Evolutionary conservation across 92 coral and sea anemone species (phyloP), one percentile per base, ranked within the genome.

Genomic region (Umimayanthus chanpuru): DNA sequence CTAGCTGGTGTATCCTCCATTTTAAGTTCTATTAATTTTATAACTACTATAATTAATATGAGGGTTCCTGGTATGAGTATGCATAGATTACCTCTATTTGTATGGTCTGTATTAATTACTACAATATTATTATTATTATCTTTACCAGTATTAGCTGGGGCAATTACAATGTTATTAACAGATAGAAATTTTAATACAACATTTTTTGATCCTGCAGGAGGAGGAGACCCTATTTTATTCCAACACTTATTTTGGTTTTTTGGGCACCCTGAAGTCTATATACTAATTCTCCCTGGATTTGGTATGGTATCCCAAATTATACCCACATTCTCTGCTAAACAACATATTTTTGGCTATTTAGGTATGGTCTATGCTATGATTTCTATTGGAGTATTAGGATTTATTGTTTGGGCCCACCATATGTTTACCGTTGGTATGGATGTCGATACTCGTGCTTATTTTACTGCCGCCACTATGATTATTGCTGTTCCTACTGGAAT

Each of bases 341-440:
- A 82, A 82, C 86, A 82, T 53, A 82, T 82, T 53, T 82, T 82
- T 49, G 55, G 55, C 55, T 49, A 49, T 49, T 49, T 49, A 49
- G 55, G 55, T 49, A 49, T 49, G 55, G 55, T 49, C 55, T 49
- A 49, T 49, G 55, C 55, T 49, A 49, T 49, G 55, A 49, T 49
- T 49, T 49, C 55, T 49, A 49, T 49, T 49, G 55, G 55, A 49
- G 55, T 49, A 49, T 49, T 49, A 49, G 55, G 55, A 49, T 49
- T 49, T 49, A 49, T 49, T 49, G 55, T 49, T 49, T 49, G 55
- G 55, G 55, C 55, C 55, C 55, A 49, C 55, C 77, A 84, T 85
- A 85, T 85, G 88, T 85, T 85, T 53, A 85, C 88, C 79, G 88
- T 85, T 68, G 88, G 88, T 68, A 85, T 85, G 88, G 88, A 85